A percentile compares a stretch with the other conserved stretches of the same genome.
Conservation (phyloP, 2,888 invertebrate species). For the Malacosoma neustria region DNA sequence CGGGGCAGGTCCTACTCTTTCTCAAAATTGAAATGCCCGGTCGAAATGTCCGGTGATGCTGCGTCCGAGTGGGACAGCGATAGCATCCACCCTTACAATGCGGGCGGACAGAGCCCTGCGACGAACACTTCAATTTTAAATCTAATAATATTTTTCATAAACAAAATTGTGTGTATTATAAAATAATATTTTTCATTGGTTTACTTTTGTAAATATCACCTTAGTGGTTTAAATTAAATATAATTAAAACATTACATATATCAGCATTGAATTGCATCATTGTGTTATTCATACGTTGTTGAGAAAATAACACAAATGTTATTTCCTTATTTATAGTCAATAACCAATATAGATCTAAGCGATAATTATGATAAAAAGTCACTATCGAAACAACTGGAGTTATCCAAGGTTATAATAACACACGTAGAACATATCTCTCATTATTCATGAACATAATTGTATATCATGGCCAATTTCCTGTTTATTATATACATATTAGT, state of each 20-base stretch:
- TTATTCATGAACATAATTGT: too few relatives aligned
- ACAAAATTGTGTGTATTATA: slow-evolving; percentile 6
- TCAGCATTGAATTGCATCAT: slow-evolving; percentile 4
- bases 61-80: slow-evolving; percentile 72
- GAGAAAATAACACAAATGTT: slow-evolving; percentile 24
- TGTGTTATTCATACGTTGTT: slow-evolving; percentile 13
- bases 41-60: slow-evolving; percentile 76
- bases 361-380: slow-evolving; percentile 7
- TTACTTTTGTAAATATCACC: slow-evolving; percentile 20
- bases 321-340: slow-evolving; percentile 38
- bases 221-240: slow-evolving; percentile 22
- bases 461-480: too few relatives aligned
- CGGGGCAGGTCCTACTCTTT: slow-evolving; percentile 71
- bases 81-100: slow-evolving; percentile 72
- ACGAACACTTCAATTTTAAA: slow-evolving; percentile 67
- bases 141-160: slow-evolving; percentile 26
- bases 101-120: slow-evolving; percentile 67
- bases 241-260: slow-evolving; percentile 11
- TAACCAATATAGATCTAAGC: slow-evolving; percentile 28
- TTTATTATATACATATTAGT: too few relatives aligned
- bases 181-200: slow-evolving; percentile 6
- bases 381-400: slow-evolving; percentile 5
- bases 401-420: background rate
- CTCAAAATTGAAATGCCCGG: slow-evolving; percentile 77
- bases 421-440: too few relatives aligned